Conservation (phyloP, 2,888 invertebrate species). For the Amphipyra berbera region DNA sequence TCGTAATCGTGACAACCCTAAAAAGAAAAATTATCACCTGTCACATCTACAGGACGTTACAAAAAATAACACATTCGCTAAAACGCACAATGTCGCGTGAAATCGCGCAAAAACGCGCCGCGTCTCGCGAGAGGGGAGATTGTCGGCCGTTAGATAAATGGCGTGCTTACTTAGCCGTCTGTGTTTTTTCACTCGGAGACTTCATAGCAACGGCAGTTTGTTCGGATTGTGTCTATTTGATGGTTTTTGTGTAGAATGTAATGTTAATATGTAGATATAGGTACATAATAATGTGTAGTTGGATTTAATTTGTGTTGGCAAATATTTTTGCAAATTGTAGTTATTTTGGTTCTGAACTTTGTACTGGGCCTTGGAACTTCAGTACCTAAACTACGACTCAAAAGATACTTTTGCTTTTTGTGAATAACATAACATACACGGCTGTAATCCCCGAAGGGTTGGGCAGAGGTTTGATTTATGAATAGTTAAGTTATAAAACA, state of each 20-base stretch:
- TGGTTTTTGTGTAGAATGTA: conserved; percentile 18
- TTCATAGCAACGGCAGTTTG: conserved; percentile 29
- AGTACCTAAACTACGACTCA: too few relatives aligned
- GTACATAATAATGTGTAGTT: too few relatives aligned
- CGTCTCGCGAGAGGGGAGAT: conserved; percentile 30
- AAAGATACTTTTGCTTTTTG: too few relatives aligned
- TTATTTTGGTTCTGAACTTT: too few relatives aligned
- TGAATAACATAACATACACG: too few relatives aligned
- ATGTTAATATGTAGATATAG: too few relatives aligned
- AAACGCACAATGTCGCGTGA: conserved; percentile 56
- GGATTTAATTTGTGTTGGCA: too few relatives aligned
- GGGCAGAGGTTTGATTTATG: too few relatives aligned
- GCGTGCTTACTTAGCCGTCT: conserved; percentile 62
- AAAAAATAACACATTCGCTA: conserved; percentile 59
- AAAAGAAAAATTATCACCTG: conserved; percentile 58
- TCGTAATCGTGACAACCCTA: conserved; percentile 11
- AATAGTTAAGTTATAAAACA: too few relatives aligned
- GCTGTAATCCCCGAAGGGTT: too few relatives aligned
- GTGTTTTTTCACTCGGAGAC: conserved; percentile 55
- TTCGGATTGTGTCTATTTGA: conserved; percentile 40
- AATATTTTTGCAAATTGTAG: too few relatives aligned
- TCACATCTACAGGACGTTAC: conserved; percentile 59
- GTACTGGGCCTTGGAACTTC: too few relatives aligned
- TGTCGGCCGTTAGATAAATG: conserved; percentile 65
- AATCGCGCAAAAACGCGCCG: conserved; percentile 55